Conservation (phyloP, 1,140 invertebrate genomes). For the Tenebrio molitor region DNA sequence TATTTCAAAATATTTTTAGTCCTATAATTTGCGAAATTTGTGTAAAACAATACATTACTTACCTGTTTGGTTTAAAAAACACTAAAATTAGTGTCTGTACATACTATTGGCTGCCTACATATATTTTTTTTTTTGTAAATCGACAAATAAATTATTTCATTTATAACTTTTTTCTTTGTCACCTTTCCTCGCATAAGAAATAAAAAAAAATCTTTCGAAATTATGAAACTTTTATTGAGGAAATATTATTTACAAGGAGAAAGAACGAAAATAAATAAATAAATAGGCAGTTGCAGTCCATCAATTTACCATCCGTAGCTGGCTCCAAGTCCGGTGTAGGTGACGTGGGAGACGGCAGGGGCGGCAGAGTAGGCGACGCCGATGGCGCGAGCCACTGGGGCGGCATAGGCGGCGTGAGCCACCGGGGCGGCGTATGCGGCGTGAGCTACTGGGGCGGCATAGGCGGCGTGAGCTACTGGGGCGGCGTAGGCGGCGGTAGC, state of each 20-base stretch:
- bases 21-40: constrained; percentile 44
- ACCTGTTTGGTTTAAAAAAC: not conserved
- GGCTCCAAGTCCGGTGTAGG: constrained; percentile 63
- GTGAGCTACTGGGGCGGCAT: constrained; percentile 68
- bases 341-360: constrained; percentile 77
- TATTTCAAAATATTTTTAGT: constrained; percentile 18
- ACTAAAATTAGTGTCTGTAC: constrained; percentile 35
- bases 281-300: not conserved
- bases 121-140: constrained; percentile 46
- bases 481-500: constrained; percentile 57
- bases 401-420: constrained; percentile 63
- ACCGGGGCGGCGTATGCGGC: constrained; percentile 65
- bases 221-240: not conserved
- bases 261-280: constrained; percentile 3
- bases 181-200: not conserved
- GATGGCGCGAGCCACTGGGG: constrained; percentile 71
- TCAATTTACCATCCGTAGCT: constrained; percentile 44
- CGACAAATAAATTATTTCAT: constrained; percentile 45
- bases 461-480: constrained; percentile 67
- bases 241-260: constrained; percentile 8
- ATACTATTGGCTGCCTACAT: constrained; percentile 44
- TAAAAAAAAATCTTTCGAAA: not conserved
- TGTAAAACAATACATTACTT: constrained; percentile 21
- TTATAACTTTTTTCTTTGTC: not conserved
- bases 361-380: constrained; percentile 73